Percentiles rank a stretch among this genome's conserved stretches.
phyloP scores from a whole-genome alignment of 2,888 invertebrate species.

The Podotricha telesiphe region DNA sequence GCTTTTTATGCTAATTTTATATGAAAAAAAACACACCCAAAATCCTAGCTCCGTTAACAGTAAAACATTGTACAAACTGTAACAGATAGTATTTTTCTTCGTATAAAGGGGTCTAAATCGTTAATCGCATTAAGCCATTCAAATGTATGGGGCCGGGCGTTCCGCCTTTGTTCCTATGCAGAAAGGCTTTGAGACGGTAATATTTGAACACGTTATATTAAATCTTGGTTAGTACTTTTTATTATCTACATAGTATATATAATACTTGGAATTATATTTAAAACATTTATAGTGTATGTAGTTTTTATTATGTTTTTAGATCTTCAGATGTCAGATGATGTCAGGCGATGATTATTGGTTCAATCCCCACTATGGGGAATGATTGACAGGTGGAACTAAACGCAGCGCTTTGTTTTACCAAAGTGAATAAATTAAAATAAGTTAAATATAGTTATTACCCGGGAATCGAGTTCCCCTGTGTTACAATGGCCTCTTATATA shows the following conservation, averaged over 20 bases:
- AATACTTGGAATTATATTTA: too few relatives aligned
- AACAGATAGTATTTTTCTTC: constrained; percentile 34
- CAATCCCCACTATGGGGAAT: too few relatives aligned
- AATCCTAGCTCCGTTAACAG: constrained; percentile 14
- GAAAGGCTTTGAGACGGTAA: constrained; percentile 19
- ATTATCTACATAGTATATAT: background rate
- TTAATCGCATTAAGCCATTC: constrained; percentile 37
- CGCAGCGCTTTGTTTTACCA: too few relatives aligned
- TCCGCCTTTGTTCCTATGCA: constrained; percentile 29
- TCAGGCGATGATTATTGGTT: too few relatives aligned
- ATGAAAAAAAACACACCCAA: background rate
- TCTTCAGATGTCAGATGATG: too few relatives aligned
- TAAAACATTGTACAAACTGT: constrained; percentile 31
- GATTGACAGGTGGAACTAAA: too few relatives aligned
- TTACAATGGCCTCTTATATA: too few relatives aligned
- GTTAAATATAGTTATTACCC: too few relatives aligned
- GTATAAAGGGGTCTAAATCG: constrained; percentile 33
- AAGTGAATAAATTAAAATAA: too few relatives aligned
- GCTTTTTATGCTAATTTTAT: constrained; percentile 3
- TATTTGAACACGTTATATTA: constrained; percentile 22
- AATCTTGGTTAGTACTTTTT: background rate
- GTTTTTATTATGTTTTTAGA: too few relatives aligned
- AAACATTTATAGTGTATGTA: too few relatives aligned
- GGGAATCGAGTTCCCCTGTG: too few relatives aligned
- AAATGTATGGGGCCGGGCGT: constrained; percentile 26